A percentile compares a stretch with the other conserved stretches of the same genome.
Evolutionary conservation across 1,140 invertebrate genomes (phyloP).

Genomic region (Piezodorus guildinii): DNA sequence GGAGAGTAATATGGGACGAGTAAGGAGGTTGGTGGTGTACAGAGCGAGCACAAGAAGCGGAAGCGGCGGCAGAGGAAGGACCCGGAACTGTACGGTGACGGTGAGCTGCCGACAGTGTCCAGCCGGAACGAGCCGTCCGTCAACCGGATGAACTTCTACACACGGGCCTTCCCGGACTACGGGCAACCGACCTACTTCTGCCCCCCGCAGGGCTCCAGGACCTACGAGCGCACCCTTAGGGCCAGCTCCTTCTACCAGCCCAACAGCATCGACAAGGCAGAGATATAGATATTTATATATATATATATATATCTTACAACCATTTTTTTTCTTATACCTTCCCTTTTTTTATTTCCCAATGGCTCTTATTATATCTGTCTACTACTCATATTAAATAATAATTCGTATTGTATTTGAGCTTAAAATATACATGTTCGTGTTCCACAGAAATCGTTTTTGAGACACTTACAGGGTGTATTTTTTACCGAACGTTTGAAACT

Average conservation of each 20-base stretch:
- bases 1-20: neutral
- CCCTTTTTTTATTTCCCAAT: neutral
- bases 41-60: slow-evolving; percentile 23
- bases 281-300: slow-evolving; percentile 19
- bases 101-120: slow-evolving; percentile 26
- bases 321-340: neutral
- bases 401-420: neutral
- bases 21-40: neutral
- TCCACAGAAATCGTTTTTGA: neutral
- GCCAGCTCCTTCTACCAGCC: slow-evolving; percentile 26
- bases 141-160: slow-evolving; percentile 26
- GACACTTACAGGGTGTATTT: neutral
- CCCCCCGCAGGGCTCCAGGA: slow-evolving; percentile 19
- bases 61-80: slow-evolving; percentile 17
- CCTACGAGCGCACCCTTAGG: slow-evolving; percentile 15
- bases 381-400: neutral
- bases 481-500: neutral
- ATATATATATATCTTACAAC: no score
- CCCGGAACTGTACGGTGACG: slow-evolving; percentile 19
- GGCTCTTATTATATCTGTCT: neutral
- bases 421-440: neutral
- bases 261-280: slow-evolving; percentile 27
- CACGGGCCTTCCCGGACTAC: slow-evolving; percentile 21
- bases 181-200: slow-evolving; percentile 25
- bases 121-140: slow-evolving; percentile 23